These are phyloP conservation scores for Exocentrus adspersus DNA, from an alignment of 2,888 invertebrate species.

Conservation along the genomic window DNA sequence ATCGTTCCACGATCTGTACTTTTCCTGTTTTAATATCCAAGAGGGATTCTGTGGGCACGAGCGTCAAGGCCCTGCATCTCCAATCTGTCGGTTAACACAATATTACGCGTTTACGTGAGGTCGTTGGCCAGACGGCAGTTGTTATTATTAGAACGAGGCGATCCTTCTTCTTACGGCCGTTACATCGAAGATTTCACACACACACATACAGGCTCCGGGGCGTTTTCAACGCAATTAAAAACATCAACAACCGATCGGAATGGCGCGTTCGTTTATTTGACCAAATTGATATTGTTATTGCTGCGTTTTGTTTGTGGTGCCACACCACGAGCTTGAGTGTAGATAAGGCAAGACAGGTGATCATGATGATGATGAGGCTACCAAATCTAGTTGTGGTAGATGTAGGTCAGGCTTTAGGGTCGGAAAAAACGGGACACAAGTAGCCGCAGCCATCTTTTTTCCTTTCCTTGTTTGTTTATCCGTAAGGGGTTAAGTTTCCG, in stretches of 20 bases:
- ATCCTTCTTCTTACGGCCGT: conserved; percentile 33
- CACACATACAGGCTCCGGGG: conserved; percentile 1
- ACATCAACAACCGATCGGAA: conserved; percentile 6
- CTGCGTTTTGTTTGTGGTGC: neutral
- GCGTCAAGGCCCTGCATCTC: neutral
- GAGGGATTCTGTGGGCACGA: neutral
- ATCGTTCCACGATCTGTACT: neutral
- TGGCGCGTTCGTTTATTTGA: conserved; percentile 11
- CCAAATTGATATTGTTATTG: conserved; percentile 7
- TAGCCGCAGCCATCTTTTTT: too few relatives aligned
- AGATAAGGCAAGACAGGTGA: too few relatives aligned
- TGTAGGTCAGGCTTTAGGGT: too few relatives aligned
- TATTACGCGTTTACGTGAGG: conserved; percentile 34
- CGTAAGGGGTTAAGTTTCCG: conserved; percentile 6
- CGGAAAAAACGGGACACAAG: too few relatives aligned
- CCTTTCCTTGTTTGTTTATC: neutral
- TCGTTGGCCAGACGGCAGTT: conserved; percentile 45
- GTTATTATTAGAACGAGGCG: conserved; percentile 43
- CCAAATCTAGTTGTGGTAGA: too few relatives aligned
- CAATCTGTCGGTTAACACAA: conserved; percentile 15
- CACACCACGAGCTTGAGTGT: too few relatives aligned
- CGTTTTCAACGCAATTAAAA: conserved; percentile 12
- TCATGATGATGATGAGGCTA: too few relatives aligned
- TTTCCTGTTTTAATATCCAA: too few relatives aligned
- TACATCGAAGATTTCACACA: conserved; percentile 26